These are phyloP conservation scores for Hyles euphorbiae DNA, from an alignment of 1,140 invertebrate species.

Conservation along the genomic window DNA sequence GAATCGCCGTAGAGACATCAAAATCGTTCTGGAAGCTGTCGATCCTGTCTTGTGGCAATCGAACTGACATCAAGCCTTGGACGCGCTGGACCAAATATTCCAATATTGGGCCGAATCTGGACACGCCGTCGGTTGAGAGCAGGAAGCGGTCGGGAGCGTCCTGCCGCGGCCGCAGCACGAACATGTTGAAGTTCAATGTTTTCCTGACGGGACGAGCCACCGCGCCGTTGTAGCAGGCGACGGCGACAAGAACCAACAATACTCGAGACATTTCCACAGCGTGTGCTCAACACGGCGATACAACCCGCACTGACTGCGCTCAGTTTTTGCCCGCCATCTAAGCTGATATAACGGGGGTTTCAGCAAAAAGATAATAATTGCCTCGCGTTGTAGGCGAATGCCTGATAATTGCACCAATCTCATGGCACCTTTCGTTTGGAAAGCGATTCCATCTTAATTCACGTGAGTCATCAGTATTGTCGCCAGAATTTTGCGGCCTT, in stretches of 20 bases:
- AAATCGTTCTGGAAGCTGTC: slow-evolving; percentile 7
- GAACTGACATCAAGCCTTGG: slow-evolving; percentile 77
- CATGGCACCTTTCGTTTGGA: slow-evolving; percentile 70
- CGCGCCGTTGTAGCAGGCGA: slow-evolving; percentile 31
- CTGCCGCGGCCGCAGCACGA: slow-evolving; percentile 47
- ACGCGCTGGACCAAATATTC: slow-evolving; percentile 79
- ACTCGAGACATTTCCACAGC: slow-evolving; percentile 43
- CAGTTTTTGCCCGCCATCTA: slow-evolving; percentile 63
- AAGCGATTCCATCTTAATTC: slow-evolving; percentile 62
- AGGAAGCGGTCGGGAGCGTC: slow-evolving; percentile 42
- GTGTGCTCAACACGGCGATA: slow-evolving; percentile 42
- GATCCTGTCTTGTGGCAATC: slow-evolving; percentile 38
- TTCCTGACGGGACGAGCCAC: slow-evolving; percentile 49
- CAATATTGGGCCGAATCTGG: slow-evolving; percentile 78
- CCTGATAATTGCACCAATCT: slow-evolving; percentile 59
- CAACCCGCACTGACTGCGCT: slow-evolving; percentile 47
- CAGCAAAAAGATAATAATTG: slow-evolving; percentile 70
- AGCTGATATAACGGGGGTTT: slow-evolving; percentile 64
- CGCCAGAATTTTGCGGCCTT: slow-evolving; percentile 24
- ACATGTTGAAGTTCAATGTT: slow-evolving; percentile 67
- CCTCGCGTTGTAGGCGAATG: slow-evolving; percentile 42
- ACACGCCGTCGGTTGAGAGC: slow-evolving; percentile 53
- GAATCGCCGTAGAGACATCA: background rate
- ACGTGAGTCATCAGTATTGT: slow-evolving; percentile 52
- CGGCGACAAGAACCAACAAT: slow-evolving; percentile 32